These are phyloP conservation scores for Sapajus apella DNA, from an alignment of 2,113 vertebrate genomes.

Conservation along the genomic window DNA sequence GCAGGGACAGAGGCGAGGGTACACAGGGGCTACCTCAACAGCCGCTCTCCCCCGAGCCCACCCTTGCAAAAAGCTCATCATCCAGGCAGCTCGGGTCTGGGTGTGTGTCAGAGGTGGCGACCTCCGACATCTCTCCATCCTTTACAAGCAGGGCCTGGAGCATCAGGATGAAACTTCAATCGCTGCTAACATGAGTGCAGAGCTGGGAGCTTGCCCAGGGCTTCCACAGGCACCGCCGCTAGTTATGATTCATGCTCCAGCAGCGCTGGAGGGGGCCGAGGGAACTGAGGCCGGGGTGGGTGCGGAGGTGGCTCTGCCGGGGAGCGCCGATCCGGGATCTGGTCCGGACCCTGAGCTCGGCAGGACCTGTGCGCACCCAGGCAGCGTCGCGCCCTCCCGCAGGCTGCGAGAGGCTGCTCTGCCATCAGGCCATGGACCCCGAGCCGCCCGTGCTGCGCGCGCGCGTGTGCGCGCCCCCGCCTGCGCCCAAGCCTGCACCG, in stretches of 20 bases:
- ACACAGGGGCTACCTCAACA: background rate
- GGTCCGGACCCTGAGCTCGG: background rate
- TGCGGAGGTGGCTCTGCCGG: background rate
- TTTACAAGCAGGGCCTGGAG: background rate
- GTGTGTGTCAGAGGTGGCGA: background rate
- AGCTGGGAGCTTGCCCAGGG: constrained; percentile 46
- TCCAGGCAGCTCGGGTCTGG: background rate
- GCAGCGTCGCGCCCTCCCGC: background rate
- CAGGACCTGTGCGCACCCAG: background rate
- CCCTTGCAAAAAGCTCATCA: background rate
- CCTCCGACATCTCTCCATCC: background rate
- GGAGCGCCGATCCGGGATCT: background rate
- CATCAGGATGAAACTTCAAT: constrained; percentile 9
- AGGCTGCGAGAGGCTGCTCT: background rate
- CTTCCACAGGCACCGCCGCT: background rate
- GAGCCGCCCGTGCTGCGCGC: background rate
- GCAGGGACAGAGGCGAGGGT: background rate
- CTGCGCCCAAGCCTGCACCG: background rate
- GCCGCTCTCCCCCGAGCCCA: background rate
- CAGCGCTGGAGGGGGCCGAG: background rate
- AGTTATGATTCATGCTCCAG: constrained; percentile 51
- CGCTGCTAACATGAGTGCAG: constrained; percentile 1
- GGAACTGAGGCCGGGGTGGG: background rate
- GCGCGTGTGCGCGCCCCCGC: background rate
- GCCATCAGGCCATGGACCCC: constrained; percentile 24